These are phyloP conservation scores for Gryon sp. DNA, from an alignment of 1,140 invertebrate genomes.

Conservation along the genomic window DNA sequence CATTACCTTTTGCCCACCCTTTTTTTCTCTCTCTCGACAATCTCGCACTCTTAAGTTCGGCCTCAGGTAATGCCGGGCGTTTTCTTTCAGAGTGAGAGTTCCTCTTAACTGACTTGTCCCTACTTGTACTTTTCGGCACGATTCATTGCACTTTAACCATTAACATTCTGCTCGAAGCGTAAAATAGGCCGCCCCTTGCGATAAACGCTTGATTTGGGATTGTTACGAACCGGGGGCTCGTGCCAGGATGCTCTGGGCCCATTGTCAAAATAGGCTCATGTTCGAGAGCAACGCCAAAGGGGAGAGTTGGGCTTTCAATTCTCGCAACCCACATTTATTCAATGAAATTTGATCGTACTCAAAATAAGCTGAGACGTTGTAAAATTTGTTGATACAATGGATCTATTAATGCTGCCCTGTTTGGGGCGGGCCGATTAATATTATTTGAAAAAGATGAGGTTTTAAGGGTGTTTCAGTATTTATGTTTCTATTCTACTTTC, in stretches of 20 bases:
- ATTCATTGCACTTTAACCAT: constrained; percentile 52
- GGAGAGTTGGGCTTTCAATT: constrained; percentile 32
- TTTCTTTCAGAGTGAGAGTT: constrained; percentile 1
- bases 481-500: background rate
- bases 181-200: constrained; percentile 43
- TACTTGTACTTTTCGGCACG: constrained; percentile 49
- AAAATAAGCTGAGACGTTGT: constrained; percentile 33
- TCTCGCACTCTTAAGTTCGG: constrained; percentile 26
- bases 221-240: constrained; percentile 25
- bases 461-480: background rate
- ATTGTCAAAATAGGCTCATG: constrained; percentile 31
- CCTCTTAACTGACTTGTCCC: constrained; percentile 32
- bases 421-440: background rate
- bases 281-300: constrained; percentile 27
- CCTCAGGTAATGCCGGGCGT: constrained; percentile 35
- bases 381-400: constrained; percentile 43
- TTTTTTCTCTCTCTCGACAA: constrained; percentile 9
- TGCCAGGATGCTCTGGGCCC: constrained; percentile 42
- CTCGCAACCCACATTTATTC: constrained; percentile 36
- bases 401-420: constrained; percentile 33
- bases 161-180: constrained; percentile 38
- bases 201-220: constrained; percentile 42
- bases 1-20: constrained; percentile 31
- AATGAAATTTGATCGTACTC: constrained; percentile 41
- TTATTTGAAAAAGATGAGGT: background rate